A percentile compares a stretch with the other conserved stretches of the same genome.
Conservation (phyloP, 1,140 invertebrate species). For the Drosophila obscura region DNA sequence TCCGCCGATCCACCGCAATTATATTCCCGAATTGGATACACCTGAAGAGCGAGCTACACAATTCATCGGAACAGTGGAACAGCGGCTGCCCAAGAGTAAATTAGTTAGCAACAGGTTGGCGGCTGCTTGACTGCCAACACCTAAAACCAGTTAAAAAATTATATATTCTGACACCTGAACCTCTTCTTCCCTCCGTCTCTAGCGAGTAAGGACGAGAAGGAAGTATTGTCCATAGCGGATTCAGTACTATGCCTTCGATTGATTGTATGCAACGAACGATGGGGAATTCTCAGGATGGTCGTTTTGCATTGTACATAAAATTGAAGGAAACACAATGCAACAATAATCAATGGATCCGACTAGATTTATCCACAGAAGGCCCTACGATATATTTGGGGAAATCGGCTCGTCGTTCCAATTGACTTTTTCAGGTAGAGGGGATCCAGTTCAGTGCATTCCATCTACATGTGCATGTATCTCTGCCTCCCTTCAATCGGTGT, state of each 20-base stretch:
- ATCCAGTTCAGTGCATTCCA: too few species aligned
- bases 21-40: constrained; percentile 20
- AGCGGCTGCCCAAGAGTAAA: constrained; percentile 51
- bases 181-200: neutral
- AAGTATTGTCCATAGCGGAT: constrained; percentile 88
- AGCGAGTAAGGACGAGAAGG: constrained; percentile 78
- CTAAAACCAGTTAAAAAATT: neutral
- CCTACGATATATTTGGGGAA: too few species aligned
- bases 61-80: constrained; percentile 87
- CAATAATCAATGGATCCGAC: too few species aligned
- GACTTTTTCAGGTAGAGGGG: too few species aligned
- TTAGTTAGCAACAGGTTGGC: constrained; percentile 70
- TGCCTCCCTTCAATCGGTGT: too few species aligned
- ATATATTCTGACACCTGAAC: constrained; percentile 84
- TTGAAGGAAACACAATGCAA: neutral
- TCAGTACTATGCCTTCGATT: constrained; percentile 82
- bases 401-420: too few species aligned
- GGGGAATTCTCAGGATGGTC: too few species aligned
- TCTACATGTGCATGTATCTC: too few species aligned
- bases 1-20: too few species aligned
- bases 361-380: too few species aligned
- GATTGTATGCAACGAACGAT: neutral
- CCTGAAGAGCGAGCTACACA: constrained; percentile 41
- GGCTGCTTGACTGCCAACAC: constrained; percentile 67
- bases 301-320: constrained; percentile 16